Conservation (phyloP, 2,797 vertebrate genomes). For the Balearica regulorum region DNA sequence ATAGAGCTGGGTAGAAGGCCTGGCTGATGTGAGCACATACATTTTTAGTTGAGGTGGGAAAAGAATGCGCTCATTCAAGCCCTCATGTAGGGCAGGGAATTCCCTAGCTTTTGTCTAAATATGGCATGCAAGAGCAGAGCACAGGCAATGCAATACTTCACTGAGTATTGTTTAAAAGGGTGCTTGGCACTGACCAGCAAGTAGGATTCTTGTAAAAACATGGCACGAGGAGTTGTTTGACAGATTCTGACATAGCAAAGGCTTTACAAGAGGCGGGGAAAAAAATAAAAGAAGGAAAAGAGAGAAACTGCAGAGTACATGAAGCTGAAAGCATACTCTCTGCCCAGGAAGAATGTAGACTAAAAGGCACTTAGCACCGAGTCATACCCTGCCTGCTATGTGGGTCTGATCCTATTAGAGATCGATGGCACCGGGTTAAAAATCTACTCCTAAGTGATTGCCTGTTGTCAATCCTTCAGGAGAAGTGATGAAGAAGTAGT, state of each 20-base stretch:
- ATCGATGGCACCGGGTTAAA: background rate
- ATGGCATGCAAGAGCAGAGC: slow-evolving; percentile 59
- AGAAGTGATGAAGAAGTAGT: background rate
- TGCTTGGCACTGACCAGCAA: slow-evolving; percentile 53
- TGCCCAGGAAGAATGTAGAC: background rate
- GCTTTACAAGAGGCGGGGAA: background rate
- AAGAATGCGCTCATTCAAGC: slow-evolving; percentile 29
- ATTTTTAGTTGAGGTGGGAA: slow-evolving; percentile 6
- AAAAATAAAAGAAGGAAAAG: background rate
- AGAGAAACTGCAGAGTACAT: background rate
- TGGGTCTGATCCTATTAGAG: background rate
- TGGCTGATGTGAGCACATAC: background rate
- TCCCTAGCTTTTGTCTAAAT: slow-evolving; percentile 78
- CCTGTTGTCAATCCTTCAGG: background rate
- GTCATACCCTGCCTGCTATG: background rate
- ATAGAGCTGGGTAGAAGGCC: background rate
- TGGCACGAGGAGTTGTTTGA: slow-evolving; percentile 73
- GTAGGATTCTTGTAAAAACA: slow-evolving; percentile 65
- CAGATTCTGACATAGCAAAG: slow-evolving; percentile 64
- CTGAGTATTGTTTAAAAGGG: slow-evolving; percentile 69
- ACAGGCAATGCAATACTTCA: background rate
- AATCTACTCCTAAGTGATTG: background rate
- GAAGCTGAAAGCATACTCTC: background rate
- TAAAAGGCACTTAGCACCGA: background rate
- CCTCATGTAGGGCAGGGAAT: slow-evolving; percentile 54